Evolutionary conservation across 2,797 vertebrate genomes (phyloP), one percentile per base, ranked within the genome.

Genomic region (Muscicapa comitata): DNA sequence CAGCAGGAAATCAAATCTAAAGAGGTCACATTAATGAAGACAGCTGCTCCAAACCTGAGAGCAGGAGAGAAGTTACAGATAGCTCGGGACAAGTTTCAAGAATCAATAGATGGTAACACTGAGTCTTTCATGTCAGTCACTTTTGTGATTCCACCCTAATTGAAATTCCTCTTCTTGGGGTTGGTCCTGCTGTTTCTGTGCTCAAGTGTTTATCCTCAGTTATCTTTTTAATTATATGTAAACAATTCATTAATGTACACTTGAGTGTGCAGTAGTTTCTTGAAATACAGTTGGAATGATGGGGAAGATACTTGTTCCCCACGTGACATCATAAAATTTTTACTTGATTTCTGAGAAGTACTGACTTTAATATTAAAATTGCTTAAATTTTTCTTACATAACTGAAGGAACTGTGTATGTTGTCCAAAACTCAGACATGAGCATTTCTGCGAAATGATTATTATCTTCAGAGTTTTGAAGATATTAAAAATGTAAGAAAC

Each of bases 41-140:
- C 98, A 25, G 86, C 98, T 17, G 96, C 98, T 38, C 99, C 99
- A 7, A 99, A 99, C 94, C 95, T 99, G 33, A 98, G 98, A 88
- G 99, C 99, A 59, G 31, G 98, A 73, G 98, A 99, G 95, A 99
- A 98, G 94, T 97, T 99, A 42, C 98, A 96, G 74, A 94, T 97
- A 16, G 96, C 98, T 92, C 98, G 97, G 38, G 98, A 98, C 93
- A 99, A 98, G 95, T 98, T 99, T 53, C 98, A 98, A 45, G 98
- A 96, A 77, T 98, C 99, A 2, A 38, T 87, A 11, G 97, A 99
- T 4, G 99, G 99, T 99, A 98, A 95, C 42, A 17, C 12, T 25
- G 38, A 50, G 26, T 35, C 55, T 63, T 86, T 38, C 54, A 17
- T 71, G 23, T 28, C 75, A 28, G 26, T 51, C 26, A 42, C 33